A percentile compares a stretch with the other conserved stretches of the same genome.
phyloP scores from a whole-genome alignment of 2,888 invertebrate species.

The Meganola albula region DNA sequence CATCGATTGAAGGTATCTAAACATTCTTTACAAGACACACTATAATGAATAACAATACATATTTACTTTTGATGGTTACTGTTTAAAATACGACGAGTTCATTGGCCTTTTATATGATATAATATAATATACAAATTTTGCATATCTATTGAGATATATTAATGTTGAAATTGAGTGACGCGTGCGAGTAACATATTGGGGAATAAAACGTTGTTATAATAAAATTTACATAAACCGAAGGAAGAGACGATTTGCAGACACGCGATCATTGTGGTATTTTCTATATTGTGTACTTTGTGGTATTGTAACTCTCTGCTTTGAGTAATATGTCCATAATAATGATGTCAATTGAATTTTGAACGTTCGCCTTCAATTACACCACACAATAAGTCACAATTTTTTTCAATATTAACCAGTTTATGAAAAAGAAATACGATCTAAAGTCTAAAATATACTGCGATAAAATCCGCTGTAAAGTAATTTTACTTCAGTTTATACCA shows the following conservation, averaged over 20 bases:
- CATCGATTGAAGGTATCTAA: conserved; percentile 25
- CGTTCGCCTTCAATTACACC: no score
- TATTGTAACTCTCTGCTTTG: no score
- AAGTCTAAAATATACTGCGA: no score
- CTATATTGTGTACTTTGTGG: conserved; percentile 19
- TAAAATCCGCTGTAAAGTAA: no score
- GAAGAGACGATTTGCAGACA: conserved; percentile 25
- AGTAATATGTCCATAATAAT: no score
- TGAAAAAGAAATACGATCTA: no score
- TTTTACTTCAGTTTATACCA: no score
- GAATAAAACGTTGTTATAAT: conserved; percentile 31
- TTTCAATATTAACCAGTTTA: no score
- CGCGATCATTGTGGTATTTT: conserved; percentile 16
- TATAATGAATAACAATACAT: conserved; percentile 33
- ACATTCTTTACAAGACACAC: conserved; percentile 17
- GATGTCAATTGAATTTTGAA: no score
- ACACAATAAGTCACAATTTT: no score
- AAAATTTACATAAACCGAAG: conserved; percentile 46
- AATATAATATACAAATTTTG: conserved; percentile 59
- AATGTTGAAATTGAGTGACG: conserved; percentile 50
- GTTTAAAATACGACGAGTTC: conserved; percentile 52
- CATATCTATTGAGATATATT: conserved; percentile 60
- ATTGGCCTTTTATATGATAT: conserved; percentile 53
- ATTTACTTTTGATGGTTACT: conserved; percentile 36
- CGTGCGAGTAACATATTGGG: conserved; percentile 26